Evolutionary conservation across 2,797 vertebrate species (phyloP).

Genomic region (Sphenopsis melanotis): DNA sequence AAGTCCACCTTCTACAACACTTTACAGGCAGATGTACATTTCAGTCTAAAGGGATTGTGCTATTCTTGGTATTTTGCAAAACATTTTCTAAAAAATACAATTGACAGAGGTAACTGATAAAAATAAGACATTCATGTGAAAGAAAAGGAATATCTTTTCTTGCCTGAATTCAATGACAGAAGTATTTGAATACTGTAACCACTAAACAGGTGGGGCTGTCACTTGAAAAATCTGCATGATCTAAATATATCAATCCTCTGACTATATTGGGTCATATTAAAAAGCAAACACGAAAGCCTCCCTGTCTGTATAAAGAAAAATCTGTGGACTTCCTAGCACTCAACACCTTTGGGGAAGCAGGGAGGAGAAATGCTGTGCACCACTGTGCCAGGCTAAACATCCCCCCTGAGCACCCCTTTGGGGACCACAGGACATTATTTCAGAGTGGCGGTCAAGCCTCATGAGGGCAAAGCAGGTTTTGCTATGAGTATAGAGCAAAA

Average conservation of each 20-base stretch:
- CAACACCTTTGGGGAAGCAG: neutral
- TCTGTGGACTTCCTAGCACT: neutral
- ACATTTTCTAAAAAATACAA: neutral
- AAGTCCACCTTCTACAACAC: neutral
- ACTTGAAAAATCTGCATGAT: neutral
- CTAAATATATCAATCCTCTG: constrained; percentile 1
- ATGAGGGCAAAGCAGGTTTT: neutral
- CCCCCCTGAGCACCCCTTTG: neutral
- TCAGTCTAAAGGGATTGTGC: neutral
- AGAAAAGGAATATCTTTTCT: neutral
- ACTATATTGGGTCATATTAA: neutral
- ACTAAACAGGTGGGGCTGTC: neutral
- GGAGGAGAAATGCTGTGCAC: neutral
- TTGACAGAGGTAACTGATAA: neutral
- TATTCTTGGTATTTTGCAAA: neutral
- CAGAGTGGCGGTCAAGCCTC: neutral
- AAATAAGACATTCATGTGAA: neutral
- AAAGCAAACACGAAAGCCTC: neutral
- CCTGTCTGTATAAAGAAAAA: neutral
- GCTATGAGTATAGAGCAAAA: neutral
- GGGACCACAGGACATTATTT: neutral
- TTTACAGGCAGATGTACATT: neutral
- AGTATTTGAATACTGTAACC: neutral
- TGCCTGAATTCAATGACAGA: neutral
- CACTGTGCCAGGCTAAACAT: neutral